These are phyloP conservation scores for Anser cygnoides DNA, from an alignment of 2,113 vertebrate genomes.

Conservation along the genomic window DNA sequence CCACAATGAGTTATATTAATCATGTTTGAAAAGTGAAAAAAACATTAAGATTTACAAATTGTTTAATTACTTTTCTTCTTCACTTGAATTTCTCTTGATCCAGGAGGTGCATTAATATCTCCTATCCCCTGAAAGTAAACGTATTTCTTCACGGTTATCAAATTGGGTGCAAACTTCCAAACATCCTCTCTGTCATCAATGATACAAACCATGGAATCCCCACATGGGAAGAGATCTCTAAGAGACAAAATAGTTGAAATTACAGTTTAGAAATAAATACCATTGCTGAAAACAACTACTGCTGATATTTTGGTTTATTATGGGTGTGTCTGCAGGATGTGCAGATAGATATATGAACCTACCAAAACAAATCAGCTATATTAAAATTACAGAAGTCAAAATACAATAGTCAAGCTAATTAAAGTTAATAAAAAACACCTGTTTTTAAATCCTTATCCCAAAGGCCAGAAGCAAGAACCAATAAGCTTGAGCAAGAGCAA, in stretches of 20 bases:
- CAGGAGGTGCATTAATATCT: conserved; percentile 93
- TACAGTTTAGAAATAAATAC: background rate
- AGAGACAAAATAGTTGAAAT: background rate
- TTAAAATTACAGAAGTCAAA: background rate
- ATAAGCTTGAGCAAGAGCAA: background rate
- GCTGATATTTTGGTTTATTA: background rate
- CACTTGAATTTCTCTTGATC: conserved; percentile 84
- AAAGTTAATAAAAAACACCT: background rate
- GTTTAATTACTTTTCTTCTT: conserved; percentile 82
- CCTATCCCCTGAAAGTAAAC: conserved; percentile 96
- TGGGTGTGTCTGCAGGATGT: background rate
- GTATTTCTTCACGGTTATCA: conserved; percentile 98
- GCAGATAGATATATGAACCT: background rate
- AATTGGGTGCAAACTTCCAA: conserved; percentile 97
- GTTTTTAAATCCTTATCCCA: background rate
- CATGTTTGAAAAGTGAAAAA: background rate
- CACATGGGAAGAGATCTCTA: conserved; percentile 97
- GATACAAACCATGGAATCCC: conserved; percentile 98
- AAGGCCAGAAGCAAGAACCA: background rate
- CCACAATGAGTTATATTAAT: background rate
- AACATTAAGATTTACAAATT: background rate
- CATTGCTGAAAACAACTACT: background rate
- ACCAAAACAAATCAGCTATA: background rate
- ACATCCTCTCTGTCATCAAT: conserved; percentile 99
- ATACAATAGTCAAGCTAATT: background rate